Conservation (phyloP, 1,140 invertebrate genomes). For the Drosophila oshimai region DNA sequence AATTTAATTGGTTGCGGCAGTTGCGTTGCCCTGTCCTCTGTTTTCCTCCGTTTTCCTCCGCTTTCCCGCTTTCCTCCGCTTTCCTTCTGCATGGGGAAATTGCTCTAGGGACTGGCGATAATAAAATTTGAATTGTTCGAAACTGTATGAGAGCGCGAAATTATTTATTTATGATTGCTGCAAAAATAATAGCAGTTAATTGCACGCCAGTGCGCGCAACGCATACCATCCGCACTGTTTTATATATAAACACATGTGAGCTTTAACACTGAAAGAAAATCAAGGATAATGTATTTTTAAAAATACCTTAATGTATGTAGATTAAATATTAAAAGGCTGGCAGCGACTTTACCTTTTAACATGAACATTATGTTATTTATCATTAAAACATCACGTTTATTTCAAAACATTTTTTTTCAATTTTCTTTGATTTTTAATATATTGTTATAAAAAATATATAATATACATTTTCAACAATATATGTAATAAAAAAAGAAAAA, state of each 20-base stretch:
- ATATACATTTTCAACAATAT: too few species aligned
- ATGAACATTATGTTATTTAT: too few species aligned
- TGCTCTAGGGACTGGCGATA: conserved; percentile 26
- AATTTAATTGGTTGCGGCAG: conserved; percentile 73
- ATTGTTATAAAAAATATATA: too few species aligned
- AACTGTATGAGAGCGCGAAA: conserved; percentile 72
- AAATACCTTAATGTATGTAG: not conserved
- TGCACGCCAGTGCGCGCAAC: conserved; percentile 59
- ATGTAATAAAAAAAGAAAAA: too few species aligned
- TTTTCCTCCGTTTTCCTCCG: conserved; percentile 7
- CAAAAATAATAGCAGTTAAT: conserved; percentile 82
- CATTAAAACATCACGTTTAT: too few species aligned
- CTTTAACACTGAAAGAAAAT: conserved; percentile 1
- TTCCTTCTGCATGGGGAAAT: not conserved
- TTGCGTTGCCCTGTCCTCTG: not conserved
- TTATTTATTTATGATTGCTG: conserved; percentile 82
- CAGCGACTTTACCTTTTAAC: too few species aligned
- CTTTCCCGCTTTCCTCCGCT: not conserved
- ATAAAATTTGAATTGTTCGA: conserved; percentile 75
- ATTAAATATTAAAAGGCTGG: too few species aligned
- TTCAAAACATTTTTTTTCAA: too few species aligned
- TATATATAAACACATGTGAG: conserved; percentile 9
- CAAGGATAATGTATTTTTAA: not conserved
- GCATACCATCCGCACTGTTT: not conserved
- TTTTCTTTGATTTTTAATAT: too few species aligned